Base-by-base conservation (phyloP, 2,113 vertebrate genomes). In the Dromaius novaehollandiae region DNA sequence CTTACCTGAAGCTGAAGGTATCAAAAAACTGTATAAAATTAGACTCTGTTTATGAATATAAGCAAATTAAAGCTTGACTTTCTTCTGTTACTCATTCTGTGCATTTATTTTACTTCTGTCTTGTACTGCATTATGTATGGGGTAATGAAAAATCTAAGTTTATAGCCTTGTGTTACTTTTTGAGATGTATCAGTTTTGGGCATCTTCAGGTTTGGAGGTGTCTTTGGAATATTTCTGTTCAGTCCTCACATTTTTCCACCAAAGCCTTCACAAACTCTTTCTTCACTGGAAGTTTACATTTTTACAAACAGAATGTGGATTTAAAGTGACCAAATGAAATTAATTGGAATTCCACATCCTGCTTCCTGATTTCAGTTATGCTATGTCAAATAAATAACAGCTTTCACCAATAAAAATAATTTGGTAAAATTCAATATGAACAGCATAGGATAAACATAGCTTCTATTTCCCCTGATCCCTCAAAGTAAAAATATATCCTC, bases 391-490 rank as follows among this genome's bases (percentile, higher is more conserved):
- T 22, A 77, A 93, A 21, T 22, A 90, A 82, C 2, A 38, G n/a
- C 46, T 82, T 91, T 76, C 25, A 61, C 11, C 4, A 58, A 63
- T 13, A 40, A 93, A 76, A 76, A 42, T 25, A 58, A 58, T 38
- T 32, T 46, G 71, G 4, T 75, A 46, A 26, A 34, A 25, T 73
- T 75, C 36, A 88, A 93, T 79, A 85, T 40, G 15, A 25, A 64
- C 13, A 50, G 4, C 7, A 87, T 18, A 24, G 15, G 17, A 75
- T 7, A 53, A 1, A 14, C 0, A 3, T 11, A 66, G 11, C 6
- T 70, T 85, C 20, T 85, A 26, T 50, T 91, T 78, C 9, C 22
- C 22, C 6, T 2, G 4, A 8, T 53, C 30, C 9, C 9, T 84
- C 25, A 21, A 53, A 89, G 13, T 34, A 66, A 69, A 85, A 83